A percentile compares a stretch with the other conserved stretches of the same genome.
Evolutionary conservation across 2,888 invertebrate species (phyloP).

Genomic region (Perizoma flavofasciatum): DNA sequence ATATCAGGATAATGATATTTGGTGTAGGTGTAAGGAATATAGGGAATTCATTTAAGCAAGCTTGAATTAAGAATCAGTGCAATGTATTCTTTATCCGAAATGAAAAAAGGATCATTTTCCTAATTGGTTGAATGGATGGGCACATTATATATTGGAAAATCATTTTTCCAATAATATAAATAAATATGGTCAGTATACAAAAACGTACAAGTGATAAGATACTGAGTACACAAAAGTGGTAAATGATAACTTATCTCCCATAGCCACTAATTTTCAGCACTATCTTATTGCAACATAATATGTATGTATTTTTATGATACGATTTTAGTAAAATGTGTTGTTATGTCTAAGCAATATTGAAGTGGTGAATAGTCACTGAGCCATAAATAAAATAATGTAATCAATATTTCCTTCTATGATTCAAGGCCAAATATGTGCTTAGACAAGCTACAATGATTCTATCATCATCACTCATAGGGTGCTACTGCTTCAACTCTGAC

Average conservation of each 20-base stretch:
- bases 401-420: conserved; percentile 26
- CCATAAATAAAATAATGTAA: conserved; percentile 14
- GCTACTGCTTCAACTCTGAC: not conserved
- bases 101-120: no score
- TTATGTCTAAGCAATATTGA: not conserved
- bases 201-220: conserved; percentile 46
- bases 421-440: conserved; percentile 4
- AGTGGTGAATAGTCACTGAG: conserved; percentile 9
- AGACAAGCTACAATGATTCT: conserved; percentile 6
- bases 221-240: conserved; percentile 34
- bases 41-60: no score
- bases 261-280: conserved; percentile 34
- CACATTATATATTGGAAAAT: not conserved
- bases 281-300: conserved; percentile 25
- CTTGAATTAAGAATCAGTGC: no score
- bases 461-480: conserved; percentile 6
- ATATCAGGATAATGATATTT: no score
- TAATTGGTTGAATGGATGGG: not conserved
- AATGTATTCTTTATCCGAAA: no score
- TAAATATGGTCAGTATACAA: conserved; percentile 2
- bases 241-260: conserved; percentile 45
- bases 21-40: no score
- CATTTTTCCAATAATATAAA: conserved; percentile 10
- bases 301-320: conserved; percentile 11
- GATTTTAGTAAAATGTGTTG: conserved; percentile 14